phyloP scores from a whole-genome alignment of 1,140 invertebrate species.

The Hyphantria cunea region DNA sequence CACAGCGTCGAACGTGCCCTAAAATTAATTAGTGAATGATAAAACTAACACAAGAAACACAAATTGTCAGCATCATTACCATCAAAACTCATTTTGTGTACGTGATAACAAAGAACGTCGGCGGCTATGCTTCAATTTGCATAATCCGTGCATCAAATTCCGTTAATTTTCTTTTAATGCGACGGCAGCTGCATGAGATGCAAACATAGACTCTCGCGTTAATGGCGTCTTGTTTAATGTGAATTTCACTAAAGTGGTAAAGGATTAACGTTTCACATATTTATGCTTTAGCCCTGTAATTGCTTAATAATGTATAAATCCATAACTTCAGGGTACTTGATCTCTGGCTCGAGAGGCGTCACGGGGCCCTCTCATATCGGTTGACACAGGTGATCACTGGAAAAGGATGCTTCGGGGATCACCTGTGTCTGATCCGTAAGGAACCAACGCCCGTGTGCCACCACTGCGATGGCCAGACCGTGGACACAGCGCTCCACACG shows the following conservation, averaged over 20 bases:
- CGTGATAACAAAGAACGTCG: constrained; percentile 61
- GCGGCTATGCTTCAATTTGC: constrained; percentile 67
- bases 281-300: background rate
- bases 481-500: no score
- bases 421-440: no score
- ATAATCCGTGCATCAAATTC: constrained; percentile 75
- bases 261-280: background rate
- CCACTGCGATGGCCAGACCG: no score
- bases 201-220: constrained; percentile 38
- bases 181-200: constrained; percentile 33
- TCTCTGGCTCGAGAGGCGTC: no score
- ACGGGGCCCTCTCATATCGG: no score
- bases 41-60: constrained; percentile 36
- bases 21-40: constrained; percentile 39
- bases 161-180: constrained; percentile 77
- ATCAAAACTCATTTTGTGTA: constrained; percentile 63
- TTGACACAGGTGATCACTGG: no score
- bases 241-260: background rate
- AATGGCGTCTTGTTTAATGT: constrained; percentile 14
- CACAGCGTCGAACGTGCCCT: constrained; percentile 1
- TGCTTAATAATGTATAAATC: no score
- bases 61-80: constrained; percentile 34
- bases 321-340: no score
- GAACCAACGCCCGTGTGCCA: no score
- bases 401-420: no score